A percentile compares a stretch with the other conserved stretches of the same genome.
phyloP scores from a whole-genome alignment of 2,113 vertebrate species.

The Tupaia tana region DNA sequence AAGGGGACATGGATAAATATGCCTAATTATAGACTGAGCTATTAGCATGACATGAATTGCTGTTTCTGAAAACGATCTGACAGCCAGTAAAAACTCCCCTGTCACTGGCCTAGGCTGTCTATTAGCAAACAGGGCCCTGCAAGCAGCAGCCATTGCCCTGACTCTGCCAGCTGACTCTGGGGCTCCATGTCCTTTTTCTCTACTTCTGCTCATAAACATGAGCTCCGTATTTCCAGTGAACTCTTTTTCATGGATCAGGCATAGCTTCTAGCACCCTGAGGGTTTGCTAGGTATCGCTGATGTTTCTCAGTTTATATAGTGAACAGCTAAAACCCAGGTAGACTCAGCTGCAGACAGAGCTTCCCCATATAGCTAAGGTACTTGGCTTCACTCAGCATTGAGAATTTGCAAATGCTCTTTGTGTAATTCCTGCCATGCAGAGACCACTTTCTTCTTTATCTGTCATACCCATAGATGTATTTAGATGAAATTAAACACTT shows the following conservation, averaged over 20 bases:
- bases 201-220: constrained; percentile 51
- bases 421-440: background rate
- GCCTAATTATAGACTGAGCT: constrained; percentile 75
- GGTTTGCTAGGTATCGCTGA: background rate
- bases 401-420: background rate
- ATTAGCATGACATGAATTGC: constrained; percentile 63
- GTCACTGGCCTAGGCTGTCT: constrained; percentile 20
- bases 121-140: background rate
- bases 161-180: background rate
- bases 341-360: background rate
- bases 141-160: background rate
- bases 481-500: constrained; percentile 30
- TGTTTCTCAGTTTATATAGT: constrained; percentile 11
- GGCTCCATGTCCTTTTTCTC: background rate
- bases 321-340: background rate
- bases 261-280: background rate
- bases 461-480: background rate
- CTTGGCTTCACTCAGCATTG: background rate
- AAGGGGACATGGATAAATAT: constrained; percentile 64
- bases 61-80: constrained; percentile 76
- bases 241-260: background rate
- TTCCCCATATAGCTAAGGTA: background rate
- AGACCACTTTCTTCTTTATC: background rate
- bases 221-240: constrained; percentile 11
- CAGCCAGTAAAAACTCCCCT: constrained; percentile 58